phyloP scores from a whole-genome alignment of 2,797 vertebrate genomes.

The Hydrophis major region DNA sequence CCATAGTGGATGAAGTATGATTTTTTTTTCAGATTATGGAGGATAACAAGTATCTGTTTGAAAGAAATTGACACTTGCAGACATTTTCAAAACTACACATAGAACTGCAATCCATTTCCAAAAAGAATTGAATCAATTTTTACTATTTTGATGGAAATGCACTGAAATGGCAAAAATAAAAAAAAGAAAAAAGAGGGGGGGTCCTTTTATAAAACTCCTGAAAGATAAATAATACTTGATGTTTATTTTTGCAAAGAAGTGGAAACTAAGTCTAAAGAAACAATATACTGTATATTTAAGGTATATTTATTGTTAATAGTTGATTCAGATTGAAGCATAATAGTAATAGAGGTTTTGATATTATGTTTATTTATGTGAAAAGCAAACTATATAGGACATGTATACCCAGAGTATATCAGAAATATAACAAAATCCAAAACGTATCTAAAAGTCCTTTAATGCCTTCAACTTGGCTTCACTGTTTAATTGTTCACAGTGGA shows the following conservation, averaged over 20 bases:
- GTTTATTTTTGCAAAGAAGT: neutral
- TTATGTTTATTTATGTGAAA: neutral
- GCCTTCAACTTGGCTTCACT: too few species aligned
- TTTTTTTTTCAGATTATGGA: neutral
- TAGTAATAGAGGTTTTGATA: neutral
- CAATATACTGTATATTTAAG: neutral
- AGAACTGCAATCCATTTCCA: neutral
- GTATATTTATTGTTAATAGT: neutral
- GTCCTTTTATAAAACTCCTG: neutral
- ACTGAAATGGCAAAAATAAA: neutral
- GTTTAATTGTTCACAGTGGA: too few species aligned
- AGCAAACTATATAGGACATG: neutral
- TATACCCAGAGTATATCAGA: too few species aligned
- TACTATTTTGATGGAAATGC: neutral
- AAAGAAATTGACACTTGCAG: neutral
- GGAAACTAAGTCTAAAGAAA: neutral
- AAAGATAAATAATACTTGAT: neutral
- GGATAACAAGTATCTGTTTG: neutral
- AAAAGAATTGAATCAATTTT: neutral
- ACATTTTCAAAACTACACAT: neutral
- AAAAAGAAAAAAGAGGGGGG: neutral
- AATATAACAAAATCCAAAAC: too few species aligned
- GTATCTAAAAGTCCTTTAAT: too few species aligned
- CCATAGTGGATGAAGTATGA: neutral
- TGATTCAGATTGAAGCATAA: neutral